phyloP scores from a whole-genome alignment of 2,797 vertebrate genomes.

The Calcarius lapponicus region DNA sequence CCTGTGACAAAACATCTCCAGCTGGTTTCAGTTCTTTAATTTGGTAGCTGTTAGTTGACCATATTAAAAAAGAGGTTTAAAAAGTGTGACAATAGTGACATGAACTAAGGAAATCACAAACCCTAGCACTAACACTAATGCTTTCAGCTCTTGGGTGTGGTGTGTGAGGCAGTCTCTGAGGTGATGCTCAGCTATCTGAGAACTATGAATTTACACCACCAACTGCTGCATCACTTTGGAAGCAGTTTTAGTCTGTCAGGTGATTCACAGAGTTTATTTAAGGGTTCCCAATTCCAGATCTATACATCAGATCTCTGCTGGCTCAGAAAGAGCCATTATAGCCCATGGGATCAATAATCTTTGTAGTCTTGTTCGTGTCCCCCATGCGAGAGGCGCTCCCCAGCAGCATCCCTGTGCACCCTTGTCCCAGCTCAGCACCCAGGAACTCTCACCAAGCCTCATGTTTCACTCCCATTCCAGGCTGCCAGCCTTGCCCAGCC shows the following conservation, averaged over 20 bases:
- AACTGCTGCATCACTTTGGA: neutral
- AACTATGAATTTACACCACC: slow-evolving; percentile 1
- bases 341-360: slow-evolving; percentile 27
- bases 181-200: neutral
- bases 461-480: neutral
- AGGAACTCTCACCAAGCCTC: neutral
- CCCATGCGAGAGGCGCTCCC: neutral
- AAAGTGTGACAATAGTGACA: neutral
- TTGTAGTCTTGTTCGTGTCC: neutral
- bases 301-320: neutral
- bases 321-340: neutral
- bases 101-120: neutral
- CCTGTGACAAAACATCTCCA: neutral
- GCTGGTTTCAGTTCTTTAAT: neutral
- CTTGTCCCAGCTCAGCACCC: neutral
- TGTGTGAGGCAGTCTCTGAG: neutral
- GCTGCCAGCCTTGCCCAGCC: neutral
- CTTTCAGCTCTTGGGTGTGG: neutral
- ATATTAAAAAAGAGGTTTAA: neutral
- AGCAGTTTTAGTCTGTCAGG: neutral
- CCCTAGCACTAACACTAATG: too few species aligned
- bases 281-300: slow-evolving; percentile 11
- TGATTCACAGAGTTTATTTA: slow-evolving; percentile 15
- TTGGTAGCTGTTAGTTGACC: neutral
- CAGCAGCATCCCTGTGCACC: neutral